Conservation (phyloP, 2,113 vertebrate species). For the Chelonoidis abingdonii region DNA sequence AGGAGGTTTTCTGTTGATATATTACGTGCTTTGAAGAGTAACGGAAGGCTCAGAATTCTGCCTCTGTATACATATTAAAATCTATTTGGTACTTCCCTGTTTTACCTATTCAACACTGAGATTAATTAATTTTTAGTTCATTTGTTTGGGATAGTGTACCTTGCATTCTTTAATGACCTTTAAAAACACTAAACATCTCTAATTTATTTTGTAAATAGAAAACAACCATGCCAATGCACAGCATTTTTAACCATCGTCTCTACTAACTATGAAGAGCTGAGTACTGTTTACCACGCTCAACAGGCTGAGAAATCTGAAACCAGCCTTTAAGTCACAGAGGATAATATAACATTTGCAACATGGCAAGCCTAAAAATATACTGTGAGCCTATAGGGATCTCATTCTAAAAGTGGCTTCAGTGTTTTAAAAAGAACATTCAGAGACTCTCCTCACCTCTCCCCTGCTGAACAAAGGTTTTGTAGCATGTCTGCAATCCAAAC, state of each 20-base stretch:
- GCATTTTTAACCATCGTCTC: background rate
- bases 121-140: background rate
- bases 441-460: slow-evolving; percentile 10
- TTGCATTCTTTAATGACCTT: rapidly evolving
- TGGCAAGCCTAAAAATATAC: slow-evolving; percentile 75
- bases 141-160: background rate
- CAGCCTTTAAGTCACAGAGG: slow-evolving; percentile 28
- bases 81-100: background rate
- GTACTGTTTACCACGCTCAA: slow-evolving; percentile 39
- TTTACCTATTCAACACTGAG: background rate
- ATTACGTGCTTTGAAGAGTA: background rate
- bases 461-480: slow-evolving; percentile 9
- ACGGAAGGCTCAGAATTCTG: rapidly evolving
- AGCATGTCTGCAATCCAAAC: slow-evolving; percentile 19
- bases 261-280: background rate
- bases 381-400: slow-evolving; percentile 27
- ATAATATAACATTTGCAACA: slow-evolving; percentile 58
- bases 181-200: background rate
- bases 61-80: background rate
- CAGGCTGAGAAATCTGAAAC: slow-evolving; percentile 69
- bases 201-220: too few species aligned
- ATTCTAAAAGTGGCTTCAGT: slow-evolving; percentile 26
- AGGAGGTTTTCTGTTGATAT: background rate
- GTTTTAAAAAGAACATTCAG: slow-evolving; percentile 4
- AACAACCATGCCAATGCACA: background rate